These are phyloP conservation scores for Glandiceps talaboti DNA, from an alignment of 53 echinoderm and acorn worm genomes.

Conservation along the genomic window DNA sequence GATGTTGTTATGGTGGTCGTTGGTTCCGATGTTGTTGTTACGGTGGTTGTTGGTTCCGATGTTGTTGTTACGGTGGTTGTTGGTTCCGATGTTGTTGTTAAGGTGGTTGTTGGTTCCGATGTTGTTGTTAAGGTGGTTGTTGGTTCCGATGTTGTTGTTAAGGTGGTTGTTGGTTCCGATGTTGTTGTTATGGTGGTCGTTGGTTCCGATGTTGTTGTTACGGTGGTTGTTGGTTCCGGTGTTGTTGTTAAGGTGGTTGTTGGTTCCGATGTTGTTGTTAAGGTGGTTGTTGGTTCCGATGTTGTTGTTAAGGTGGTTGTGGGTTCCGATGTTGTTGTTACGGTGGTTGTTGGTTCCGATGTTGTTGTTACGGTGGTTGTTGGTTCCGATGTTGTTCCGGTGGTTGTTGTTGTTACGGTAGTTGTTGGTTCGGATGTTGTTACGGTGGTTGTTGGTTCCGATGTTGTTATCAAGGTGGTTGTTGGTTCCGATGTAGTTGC, in stretches of 20 bases:
- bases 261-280: background rate
- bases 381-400: too few relatives aligned
- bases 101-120: background rate
- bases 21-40: background rate
- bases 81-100: background rate
- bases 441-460: background rate
- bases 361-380: too few relatives aligned
- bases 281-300: background rate
- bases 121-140: background rate
- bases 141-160: constrained; percentile 4
- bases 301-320: background rate
- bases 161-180: constrained; percentile 1
- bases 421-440: background rate
- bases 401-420: background rate
- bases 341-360: background rate
- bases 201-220: background rate
- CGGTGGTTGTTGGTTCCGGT: background rate
- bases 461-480: background rate
- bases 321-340: background rate
- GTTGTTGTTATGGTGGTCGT: background rate
- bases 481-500: background rate
- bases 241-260: background rate
- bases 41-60: background rate
- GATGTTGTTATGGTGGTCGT: background rate
- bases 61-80: background rate